phyloP scores from a whole-genome alignment of 2,113 vertebrate species.

The Gopherus evgoodei region DNA sequence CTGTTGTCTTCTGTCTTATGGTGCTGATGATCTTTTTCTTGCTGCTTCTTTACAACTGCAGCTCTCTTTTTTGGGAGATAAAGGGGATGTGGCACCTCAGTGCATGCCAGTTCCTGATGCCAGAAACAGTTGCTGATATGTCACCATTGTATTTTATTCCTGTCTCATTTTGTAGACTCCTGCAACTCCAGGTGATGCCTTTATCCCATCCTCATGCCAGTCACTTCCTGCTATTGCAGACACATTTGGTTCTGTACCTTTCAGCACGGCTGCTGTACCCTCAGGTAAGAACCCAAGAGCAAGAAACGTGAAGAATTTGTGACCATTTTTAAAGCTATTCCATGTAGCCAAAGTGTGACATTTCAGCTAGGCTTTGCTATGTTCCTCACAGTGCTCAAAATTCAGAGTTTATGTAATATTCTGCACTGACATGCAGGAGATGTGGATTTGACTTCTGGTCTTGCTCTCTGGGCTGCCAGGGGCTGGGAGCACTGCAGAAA shows the following conservation, averaged over 20 bases:
- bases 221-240: slow-evolving; percentile 89
- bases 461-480: neutral
- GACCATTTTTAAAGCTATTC: neutral
- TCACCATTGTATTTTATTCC: neutral
- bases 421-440: rapidly evolving
- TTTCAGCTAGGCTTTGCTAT: neutral
- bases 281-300: slow-evolving; percentile 85
- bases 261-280: slow-evolving; percentile 95
- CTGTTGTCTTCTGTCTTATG: neutral
- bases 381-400: neutral
- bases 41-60: neutral
- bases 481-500: neutral
- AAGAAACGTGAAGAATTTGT: neutral
- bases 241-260: slow-evolving; percentile 91
- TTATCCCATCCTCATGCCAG: slow-evolving; percentile 92
- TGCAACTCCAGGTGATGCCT: slow-evolving; percentile 96
- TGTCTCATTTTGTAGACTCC: slow-evolving; percentile 86
- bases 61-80: neutral
- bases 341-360: neutral
- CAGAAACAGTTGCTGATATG: neutral
- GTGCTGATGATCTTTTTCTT: neutral
- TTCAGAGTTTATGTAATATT: neutral
- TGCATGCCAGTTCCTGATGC: slow-evolving; percentile 19
- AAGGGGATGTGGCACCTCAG: slow-evolving; percentile 6
- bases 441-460: neutral